These are phyloP conservation scores for Oreochromis grahami DNA, from an alignment of 2,797 vertebrate genomes.

Conservation along the genomic window DNA sequence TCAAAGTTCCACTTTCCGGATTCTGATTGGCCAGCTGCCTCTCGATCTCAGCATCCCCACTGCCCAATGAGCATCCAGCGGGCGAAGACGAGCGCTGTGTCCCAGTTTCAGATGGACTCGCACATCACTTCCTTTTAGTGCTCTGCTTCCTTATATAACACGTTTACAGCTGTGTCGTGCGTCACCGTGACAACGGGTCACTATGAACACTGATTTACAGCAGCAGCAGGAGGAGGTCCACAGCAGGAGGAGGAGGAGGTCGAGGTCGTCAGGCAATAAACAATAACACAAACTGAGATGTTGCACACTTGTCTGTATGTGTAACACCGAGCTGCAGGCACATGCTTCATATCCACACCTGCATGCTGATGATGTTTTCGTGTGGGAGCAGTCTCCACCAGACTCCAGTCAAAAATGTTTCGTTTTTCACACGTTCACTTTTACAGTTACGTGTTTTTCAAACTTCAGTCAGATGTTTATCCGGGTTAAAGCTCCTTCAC, in stretches of 20 bases:
- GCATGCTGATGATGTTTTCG: not conserved
- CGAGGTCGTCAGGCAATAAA: not conserved
- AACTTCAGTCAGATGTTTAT: not conserved
- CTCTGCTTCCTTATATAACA: not conserved
- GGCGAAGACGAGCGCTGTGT: not conserved
- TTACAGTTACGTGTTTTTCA: not conserved
- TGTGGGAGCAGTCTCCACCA: not conserved
- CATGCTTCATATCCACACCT: not conserved
- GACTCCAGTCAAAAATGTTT: not conserved
- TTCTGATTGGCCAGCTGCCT: conserved; percentile 39
- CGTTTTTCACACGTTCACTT: not conserved
- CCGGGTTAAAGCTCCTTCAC: not conserved
- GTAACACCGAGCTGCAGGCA: not conserved
- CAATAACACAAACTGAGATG: not conserved
- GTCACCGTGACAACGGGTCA: not conserved
- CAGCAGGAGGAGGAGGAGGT: no score
- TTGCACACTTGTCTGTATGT: not conserved
- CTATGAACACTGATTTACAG: not conserved
- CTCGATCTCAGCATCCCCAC: not conserved
- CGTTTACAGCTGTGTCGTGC: not conserved
- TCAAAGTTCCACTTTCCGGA: conserved; percentile 2
- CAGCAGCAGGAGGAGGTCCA: not conserved
- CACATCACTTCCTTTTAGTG: not conserved
- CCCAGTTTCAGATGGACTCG: not conserved
- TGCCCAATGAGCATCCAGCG: conserved; percentile 32